Percentiles rank a stretch among this genome's conserved stretches.
Evolutionary conservation across 2,113 vertebrate genomes (phyloP).

Genomic region (Peromyscus maniculatus): DNA sequence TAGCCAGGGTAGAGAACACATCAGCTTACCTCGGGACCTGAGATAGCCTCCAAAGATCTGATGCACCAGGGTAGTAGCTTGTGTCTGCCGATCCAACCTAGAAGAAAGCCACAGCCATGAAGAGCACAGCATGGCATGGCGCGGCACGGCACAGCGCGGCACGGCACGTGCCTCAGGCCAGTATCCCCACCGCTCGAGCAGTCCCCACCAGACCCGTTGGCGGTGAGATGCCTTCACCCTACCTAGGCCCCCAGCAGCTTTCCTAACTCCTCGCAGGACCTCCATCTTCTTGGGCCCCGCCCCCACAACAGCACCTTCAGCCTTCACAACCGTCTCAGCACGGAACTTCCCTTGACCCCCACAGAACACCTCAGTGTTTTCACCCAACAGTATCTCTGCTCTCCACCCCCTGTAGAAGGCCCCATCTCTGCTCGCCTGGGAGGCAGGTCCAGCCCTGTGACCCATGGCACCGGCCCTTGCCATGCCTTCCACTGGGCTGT

Average conservation of each 20-base stretch:
- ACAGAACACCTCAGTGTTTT: too few relatives aligned
- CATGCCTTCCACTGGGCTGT: not conserved
- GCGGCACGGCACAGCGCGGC: not conserved
- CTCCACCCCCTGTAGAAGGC: not conserved
- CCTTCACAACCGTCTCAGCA: rapidly evolving
- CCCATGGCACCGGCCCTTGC: rapidly evolving
- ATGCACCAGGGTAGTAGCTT: constrained; percentile 96
- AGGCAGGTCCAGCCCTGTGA: rapidly evolving
- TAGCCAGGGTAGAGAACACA: not conserved
- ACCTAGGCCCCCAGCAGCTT: rapidly evolving
- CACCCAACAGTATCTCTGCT: too few relatives aligned
- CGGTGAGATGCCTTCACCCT: rapidly evolving
- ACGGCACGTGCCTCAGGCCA: rapidly evolving
- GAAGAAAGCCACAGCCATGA: not conserved
- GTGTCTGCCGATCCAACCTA: constrained; percentile 96
- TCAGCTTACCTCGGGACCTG: constrained; percentile 94
- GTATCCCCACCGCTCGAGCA: rapidly evolving
- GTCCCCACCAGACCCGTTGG: not conserved
- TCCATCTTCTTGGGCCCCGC: rapidly evolving
- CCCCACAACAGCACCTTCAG: not conserved
- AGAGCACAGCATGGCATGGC: rapidly evolving
- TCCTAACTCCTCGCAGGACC: rapidly evolving
- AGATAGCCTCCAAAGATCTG: constrained; percentile 99
- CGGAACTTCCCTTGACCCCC: rapidly evolving
- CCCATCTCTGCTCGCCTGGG: not conserved